These are phyloP conservation scores for Caenorhabditis angaria DNA, from an alignment of 2,888 invertebrate genomes.

Conservation along the genomic window DNA sequence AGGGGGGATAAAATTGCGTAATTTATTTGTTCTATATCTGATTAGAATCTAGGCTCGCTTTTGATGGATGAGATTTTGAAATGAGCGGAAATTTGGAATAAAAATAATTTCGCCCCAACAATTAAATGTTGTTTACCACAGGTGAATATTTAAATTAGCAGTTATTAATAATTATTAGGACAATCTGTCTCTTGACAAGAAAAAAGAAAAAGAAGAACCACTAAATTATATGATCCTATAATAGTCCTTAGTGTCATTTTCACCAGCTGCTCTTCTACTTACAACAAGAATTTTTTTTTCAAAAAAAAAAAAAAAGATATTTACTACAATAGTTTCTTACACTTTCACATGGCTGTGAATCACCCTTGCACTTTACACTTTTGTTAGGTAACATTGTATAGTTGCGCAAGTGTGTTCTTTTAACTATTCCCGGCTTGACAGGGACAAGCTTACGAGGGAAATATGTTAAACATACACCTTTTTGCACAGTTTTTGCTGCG, in stretches of 20 bases:
- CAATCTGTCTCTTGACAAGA: neutral
- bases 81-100: neutral
- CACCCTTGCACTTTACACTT: constrained; percentile 1
- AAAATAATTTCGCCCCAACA: neutral
- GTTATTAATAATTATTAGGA: neutral
- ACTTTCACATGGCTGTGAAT: no score
- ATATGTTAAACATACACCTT: no score
- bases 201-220: neutral
- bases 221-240: constrained; percentile 2
- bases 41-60: neutral
- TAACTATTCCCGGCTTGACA: neutral
- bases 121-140: constrained; percentile 2
- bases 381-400: neutral
- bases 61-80: neutral
- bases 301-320: neutral
- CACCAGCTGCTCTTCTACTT: neutral
- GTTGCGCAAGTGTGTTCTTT: neutral
- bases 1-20: constrained; percentile 1
- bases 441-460: neutral
- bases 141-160: neutral
- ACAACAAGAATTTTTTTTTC: neutral
- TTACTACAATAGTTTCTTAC: no score
- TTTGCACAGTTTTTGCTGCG: neutral
- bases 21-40: constrained; percentile 6
- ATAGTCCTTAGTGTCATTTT: neutral